Conservation (phyloP, 2,113 vertebrate species). For the Platysternon megacephalum region DNA sequence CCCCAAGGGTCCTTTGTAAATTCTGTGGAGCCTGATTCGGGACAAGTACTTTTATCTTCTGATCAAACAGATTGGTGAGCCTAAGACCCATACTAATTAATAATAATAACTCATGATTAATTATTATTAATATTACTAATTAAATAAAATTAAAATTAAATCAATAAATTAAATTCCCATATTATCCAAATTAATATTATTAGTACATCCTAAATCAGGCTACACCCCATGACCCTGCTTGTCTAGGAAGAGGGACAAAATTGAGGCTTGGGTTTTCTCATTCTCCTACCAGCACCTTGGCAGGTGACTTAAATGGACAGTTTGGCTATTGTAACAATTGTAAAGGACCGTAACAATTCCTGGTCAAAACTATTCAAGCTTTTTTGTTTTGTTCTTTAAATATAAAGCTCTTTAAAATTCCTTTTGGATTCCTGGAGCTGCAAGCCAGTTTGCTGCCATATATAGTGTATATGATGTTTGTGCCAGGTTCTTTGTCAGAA, state of each 20-base stretch:
- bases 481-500: not conserved
- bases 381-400: not conserved
- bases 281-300: not conserved
- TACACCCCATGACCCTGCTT: not conserved
- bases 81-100: too few species aligned
- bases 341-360: not conserved
- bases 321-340: not conserved
- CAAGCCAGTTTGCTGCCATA: not conserved
- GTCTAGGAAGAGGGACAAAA: not conserved
- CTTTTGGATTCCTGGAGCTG: not conserved
- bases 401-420: not conserved
- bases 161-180: too few species aligned
- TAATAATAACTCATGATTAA: too few species aligned
- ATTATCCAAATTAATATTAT: too few species aligned
- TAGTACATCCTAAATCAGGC: too few species aligned
- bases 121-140: too few species aligned
- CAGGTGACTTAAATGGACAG: rapidly evolving
- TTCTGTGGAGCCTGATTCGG: too few species aligned
- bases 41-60: too few species aligned
- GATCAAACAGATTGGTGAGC: too few species aligned
- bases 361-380: not conserved
- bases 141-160: too few species aligned
- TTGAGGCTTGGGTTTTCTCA: not conserved
- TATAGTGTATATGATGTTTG: not conserved
- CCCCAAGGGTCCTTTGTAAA: too few species aligned